Base-by-base conservation (phyloP, 2,113 vertebrate species). In the Nasalis larvatus region DNA sequence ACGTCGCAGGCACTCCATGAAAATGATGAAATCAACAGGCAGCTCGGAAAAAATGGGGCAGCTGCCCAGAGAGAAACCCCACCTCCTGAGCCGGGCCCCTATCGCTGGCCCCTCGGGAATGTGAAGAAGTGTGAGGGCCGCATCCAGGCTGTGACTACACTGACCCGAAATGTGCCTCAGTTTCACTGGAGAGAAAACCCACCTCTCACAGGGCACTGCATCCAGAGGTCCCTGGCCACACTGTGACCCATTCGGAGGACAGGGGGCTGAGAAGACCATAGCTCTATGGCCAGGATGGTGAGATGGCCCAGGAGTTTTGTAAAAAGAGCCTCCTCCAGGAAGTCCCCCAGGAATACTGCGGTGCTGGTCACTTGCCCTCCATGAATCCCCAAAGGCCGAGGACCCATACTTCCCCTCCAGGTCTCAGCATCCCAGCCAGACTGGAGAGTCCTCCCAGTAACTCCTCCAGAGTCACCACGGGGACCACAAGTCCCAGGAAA, bases 21-120 rank as follows among this genome's bases (percentile, higher is more conserved):
- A 83, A 42, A 83, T 32, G 88, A 91, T 17, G 58, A 66, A 78
- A 93, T 42, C 47, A 88, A 86, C 42, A 92, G 35, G 54, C 42
- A 14, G 77, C 73, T 90, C 35, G 16, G 27, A 73, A 52, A 52
- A 77, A 86, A 69, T 4, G 10, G 90, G 66, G 58, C 89, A 40
- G 71, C 58, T 56, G 40, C 66, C 86, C 52, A 63, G 54, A 89
- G 32, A 78, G 86, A 96, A 93, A 96, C 27, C 40, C 4, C 23
- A 27, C 32, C 86, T 93, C 25, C 60, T 23, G 10, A 56, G 58
- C 27, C 45, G 25, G 40, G 71, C 40, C 73, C 60, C 40, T 30
- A 0, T 20, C 1, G 0, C 63, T 35, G 1, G 9, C 32, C 25
- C 68, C 73, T 40, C 5, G 12, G 68, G 21, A 23, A n/a, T 9